phyloP scores from a whole-genome alignment of 2,888 invertebrate genomes.

The Hyles lineata region DNA sequence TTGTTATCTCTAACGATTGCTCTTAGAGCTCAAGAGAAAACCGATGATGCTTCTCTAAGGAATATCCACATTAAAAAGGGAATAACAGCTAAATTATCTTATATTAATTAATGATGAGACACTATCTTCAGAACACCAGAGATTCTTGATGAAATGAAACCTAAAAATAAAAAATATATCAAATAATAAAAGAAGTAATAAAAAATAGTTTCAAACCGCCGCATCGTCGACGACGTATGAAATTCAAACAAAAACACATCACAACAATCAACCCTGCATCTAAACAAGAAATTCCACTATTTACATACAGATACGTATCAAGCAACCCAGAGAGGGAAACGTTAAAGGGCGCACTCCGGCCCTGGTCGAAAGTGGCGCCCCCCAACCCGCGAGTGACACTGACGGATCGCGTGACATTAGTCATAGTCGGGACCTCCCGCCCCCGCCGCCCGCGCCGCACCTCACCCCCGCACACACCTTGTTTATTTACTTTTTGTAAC shows the following conservation, averaged over 20 bases:
- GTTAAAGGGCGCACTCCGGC: slow-evolving; percentile 79
- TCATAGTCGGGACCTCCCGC: slow-evolving; percentile 85
- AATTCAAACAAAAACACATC: slow-evolving; percentile 18
- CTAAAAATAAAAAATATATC: not conserved
- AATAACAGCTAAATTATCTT: no score
- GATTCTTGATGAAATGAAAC: no score
- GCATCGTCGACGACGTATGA: not conserved
- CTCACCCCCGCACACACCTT: slow-evolving; percentile 78
- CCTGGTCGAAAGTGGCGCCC: slow-evolving; percentile 76
- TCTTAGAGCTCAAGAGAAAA: no score
- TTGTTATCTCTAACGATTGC: no score
- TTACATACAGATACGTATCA: slow-evolving; percentile 80
- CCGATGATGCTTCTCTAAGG: no score
- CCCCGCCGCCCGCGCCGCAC: slow-evolving; percentile 72
- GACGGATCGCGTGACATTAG: slow-evolving; percentile 89
- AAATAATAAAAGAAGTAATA: not conserved
- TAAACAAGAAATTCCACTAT: slow-evolving; percentile 59
- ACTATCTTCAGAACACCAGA: no score
- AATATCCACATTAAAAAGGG: no score
- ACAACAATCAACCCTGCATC: slow-evolving; percentile 43
- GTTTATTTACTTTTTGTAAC: slow-evolving; percentile 85
- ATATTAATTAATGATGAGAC: no score
- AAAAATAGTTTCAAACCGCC: not conserved
- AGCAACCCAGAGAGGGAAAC: slow-evolving; percentile 72
- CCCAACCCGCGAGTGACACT: slow-evolving; percentile 85